Evolutionary conservation across 92 coral and sea anemone genomes (phyloP), one percentile per base, ranked within the genome.

Genomic region (Nematostella vectensis): DNA sequence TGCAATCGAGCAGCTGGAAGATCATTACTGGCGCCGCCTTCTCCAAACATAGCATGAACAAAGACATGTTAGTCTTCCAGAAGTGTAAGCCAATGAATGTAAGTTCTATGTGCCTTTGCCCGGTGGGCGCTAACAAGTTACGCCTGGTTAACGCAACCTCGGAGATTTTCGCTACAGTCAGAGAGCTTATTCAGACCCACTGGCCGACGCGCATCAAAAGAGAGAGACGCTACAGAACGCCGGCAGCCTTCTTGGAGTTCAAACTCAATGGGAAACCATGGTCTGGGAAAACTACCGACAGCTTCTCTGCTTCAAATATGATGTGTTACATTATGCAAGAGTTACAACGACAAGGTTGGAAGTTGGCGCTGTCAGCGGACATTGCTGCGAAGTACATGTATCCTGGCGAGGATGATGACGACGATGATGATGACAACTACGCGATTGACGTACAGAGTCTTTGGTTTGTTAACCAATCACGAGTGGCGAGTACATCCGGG

Each of bases 301-400:
- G 9, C 9, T 17, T 4, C 23, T 36, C 15, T 36, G 51, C 23
- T 11, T 22, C 4, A 19, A 45, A 22, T 17, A 10, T 45, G 51
- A 10, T 45, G 12, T 45, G 51, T 19, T 17, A 10, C 21, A 17
- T 45, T 11, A 11, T 45, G 51, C 9, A 45, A 17, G 9, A 11
- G 23, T 22, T 45, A 4, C 9, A 8, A 36, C 8, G 15, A 36
- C 4, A 45, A 17, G 51, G 21, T 22, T 45, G 51, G 51, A 8
- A 22, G 51, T 17, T 45, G 11, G 23, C 18, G 4, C 21, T 45
- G 18, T 45, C 51, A 45, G 51, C 51, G 23, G 51, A 45, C 23
- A 59, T 55, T 44, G 63, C 58, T 12, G 56, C 16, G 40, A 50
- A 29, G 40, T 60, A 42, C 36, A 58, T 48, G 45, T 23, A 36